Evolutionary conservation across 2,888 invertebrate species (phyloP), one percentile per base, ranked within the genome.

Genomic region (Ariolimax columbianus): DNA sequence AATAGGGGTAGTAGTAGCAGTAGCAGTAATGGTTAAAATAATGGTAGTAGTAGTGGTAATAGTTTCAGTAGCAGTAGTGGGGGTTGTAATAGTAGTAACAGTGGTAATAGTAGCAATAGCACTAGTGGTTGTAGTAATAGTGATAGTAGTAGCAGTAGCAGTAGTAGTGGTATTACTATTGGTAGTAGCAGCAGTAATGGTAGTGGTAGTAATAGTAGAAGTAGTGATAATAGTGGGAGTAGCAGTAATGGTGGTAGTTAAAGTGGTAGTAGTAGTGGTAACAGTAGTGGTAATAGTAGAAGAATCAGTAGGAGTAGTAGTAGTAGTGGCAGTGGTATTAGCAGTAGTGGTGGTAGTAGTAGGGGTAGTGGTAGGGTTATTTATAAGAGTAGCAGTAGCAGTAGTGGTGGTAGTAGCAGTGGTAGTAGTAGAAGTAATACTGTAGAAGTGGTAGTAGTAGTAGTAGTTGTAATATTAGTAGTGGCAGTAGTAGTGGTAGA

Each of bases 241-340:
- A 63, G n/a, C 11, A 63, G n/a, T 30, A 63, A 30, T n/a, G n/a
- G 40, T 40, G 26, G 40, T 38, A 72, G 72, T 72, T 19, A 40
- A 26, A 72, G 40, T 40, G 40, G 40, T 40, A 72, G 38, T 23
- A 72, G 38, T 23, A 72, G 23, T 40, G 30, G 38, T 40, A 72
- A 9, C 40, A 26, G 38, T 72, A 72, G 40, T 72, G 19, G 72
- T 72, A 72, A 26, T 40, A 72, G 40, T 40, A 72, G 72, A 9
- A 38, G 72, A 26, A 38, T 38, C n/a, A 23, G 38, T 9, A 72
- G 40, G 38, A 78, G 59, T 78, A 36, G 59, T 78, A 78, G 78
- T 78, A 59, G 78, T 63, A 78, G 59, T 78, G 59, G 78, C 36
- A 59, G 78, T n/a, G 59, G 59, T 63, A 78, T 59, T 63, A 77